Percentiles rank a stretch among this genome's conserved stretches.
Evolutionary conservation across 2,113 vertebrate species (phyloP).

Genomic region (Saccopteryx bilineata): DNA sequence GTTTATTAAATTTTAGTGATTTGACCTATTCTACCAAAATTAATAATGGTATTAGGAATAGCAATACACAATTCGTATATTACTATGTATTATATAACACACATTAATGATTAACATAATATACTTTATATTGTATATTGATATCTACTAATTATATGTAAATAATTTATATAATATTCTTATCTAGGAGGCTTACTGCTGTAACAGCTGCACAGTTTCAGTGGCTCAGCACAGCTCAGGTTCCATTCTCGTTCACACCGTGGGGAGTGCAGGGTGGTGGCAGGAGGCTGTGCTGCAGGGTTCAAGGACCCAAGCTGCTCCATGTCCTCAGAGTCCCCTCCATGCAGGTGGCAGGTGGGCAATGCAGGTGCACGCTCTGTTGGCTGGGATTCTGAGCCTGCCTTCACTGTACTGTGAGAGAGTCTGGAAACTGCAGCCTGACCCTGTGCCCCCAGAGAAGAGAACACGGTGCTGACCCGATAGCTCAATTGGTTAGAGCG

Average conservation of each 20-base stretch:
- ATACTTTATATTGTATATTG: background rate
- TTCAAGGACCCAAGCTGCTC: background rate
- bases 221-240: background rate
- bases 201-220: background rate
- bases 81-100: background rate
- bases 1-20: background rate
- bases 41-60: conserved; percentile 34
- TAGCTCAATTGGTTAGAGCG: no score
- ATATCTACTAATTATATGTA: background rate
- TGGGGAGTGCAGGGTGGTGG: background rate
- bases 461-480: background rate
- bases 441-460: background rate
- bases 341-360: background rate
- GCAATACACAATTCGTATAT: background rate
- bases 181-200: background rate
- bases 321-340: background rate
- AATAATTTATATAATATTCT: background rate
- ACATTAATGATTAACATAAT: background rate
- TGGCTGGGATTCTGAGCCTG: background rate
- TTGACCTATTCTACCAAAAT: background rate
- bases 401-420: background rate
- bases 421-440: background rate
- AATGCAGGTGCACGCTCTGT: background rate
- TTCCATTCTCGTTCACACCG: background rate
- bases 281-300: background rate